Conservation (phyloP, 2,888 invertebrate genomes). For the Eudasyphora cyanicolor region DNA sequence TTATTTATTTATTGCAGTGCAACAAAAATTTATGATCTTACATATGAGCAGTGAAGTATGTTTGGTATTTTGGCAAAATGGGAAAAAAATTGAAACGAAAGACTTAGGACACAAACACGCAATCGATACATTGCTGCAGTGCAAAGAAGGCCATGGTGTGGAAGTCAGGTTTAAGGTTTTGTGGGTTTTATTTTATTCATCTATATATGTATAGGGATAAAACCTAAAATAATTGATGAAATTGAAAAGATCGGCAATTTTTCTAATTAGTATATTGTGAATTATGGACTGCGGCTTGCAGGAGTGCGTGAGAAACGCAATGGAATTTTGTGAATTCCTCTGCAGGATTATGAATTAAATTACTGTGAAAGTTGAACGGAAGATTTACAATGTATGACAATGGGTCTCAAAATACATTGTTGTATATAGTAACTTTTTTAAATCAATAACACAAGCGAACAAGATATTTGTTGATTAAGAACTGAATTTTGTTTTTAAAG, state of each 20-base stretch:
- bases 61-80: background rate
- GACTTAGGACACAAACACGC: conserved; percentile 10
- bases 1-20: background rate
- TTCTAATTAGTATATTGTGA: background rate
- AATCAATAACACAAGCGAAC: too few species aligned
- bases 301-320: conserved; percentile 4
- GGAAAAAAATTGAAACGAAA: background rate
- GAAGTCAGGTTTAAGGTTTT: background rate
- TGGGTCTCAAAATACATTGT: too few species aligned
- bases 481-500: too few species aligned
- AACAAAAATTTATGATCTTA: background rate
- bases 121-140: too few species aligned
- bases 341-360: too few species aligned
- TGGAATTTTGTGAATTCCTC: too few species aligned
- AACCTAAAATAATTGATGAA: background rate
- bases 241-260: background rate
- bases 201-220: too few species aligned
- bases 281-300: too few species aligned
- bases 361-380: too few species aligned
- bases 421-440: too few species aligned
- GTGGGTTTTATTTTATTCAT: background rate
- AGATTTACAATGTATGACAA: too few species aligned
- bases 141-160: background rate
- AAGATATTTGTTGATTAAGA: too few species aligned
- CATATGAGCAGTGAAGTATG: background rate